Conservation (phyloP, 1,140 invertebrate species). For the Papilio helenus region DNA sequence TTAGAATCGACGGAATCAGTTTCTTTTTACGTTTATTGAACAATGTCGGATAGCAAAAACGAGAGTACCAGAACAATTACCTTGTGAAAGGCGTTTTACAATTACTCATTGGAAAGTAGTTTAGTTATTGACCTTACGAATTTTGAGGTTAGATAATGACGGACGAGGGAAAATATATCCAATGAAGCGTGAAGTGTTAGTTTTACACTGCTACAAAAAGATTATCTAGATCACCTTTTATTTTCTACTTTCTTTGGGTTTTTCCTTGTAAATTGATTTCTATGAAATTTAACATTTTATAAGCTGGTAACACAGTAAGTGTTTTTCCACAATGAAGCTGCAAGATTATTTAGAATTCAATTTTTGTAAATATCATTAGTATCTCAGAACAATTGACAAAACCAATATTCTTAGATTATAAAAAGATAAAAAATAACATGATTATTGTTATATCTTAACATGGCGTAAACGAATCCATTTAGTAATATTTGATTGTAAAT, state of each 20-base stretch:
- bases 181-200: constrained; percentile 40
- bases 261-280: too few species aligned
- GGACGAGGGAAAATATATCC: constrained; percentile 40
- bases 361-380: too few species aligned
- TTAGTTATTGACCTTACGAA: constrained; percentile 65
- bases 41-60: constrained; percentile 65
- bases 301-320: too few species aligned
- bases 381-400: too few species aligned
- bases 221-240: constrained; percentile 6
- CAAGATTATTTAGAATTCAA: too few species aligned
- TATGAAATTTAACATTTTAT: too few species aligned
- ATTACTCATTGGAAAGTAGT: constrained; percentile 74
- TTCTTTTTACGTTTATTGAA: constrained; percentile 65
- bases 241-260: neutral
- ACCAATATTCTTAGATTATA: too few species aligned
- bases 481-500: too few species aligned
- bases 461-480: too few species aligned
- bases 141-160: constrained; percentile 42
- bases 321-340: too few species aligned
- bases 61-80: constrained; percentile 71
- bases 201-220: constrained; percentile 2
- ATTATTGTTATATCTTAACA: too few species aligned
- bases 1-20: constrained; percentile 1
- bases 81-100: constrained; percentile 66
- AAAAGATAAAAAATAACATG: too few species aligned